phyloP scores from a whole-genome alignment of 2,888 invertebrate genomes.

The Heliconius sara region DNA sequence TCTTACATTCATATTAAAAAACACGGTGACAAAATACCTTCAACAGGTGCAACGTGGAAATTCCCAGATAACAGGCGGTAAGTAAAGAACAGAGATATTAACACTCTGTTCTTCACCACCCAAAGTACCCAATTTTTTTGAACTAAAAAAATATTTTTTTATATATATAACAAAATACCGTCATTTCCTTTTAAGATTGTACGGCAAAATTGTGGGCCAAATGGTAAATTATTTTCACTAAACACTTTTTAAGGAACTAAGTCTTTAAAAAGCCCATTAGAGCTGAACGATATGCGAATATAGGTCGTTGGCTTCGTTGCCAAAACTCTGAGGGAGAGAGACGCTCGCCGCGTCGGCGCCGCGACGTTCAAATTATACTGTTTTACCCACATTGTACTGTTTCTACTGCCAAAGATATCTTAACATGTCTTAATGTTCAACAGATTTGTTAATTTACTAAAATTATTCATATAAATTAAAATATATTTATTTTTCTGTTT shows the following conservation, averaged over 20 bases:
- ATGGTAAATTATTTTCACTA: conserved; percentile 28
- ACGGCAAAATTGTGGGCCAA: conserved; percentile 14
- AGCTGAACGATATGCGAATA: conserved; percentile 39
- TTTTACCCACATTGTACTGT: conserved; percentile 60
- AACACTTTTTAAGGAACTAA: conserved; percentile 40
- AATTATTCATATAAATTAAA: conserved; percentile 14
- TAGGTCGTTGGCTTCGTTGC: conserved; percentile 38
- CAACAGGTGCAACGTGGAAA: too few species aligned
- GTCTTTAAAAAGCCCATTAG: conserved; percentile 44
- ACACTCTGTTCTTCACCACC: too few species aligned
- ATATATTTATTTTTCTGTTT: background rate
- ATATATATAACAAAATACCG: background rate
- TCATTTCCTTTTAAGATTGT: background rate
- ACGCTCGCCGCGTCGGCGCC: conserved; percentile 52
- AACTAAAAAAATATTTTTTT: background rate
- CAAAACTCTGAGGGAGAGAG: conserved; percentile 38
- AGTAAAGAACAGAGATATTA: too few species aligned
- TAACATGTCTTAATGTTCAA: conserved; percentile 36
- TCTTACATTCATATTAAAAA: too few species aligned
- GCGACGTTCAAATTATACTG: conserved; percentile 49
- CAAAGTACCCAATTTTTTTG: too few species aligned
- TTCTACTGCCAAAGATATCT: conserved; percentile 59
- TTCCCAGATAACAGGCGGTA: too few species aligned
- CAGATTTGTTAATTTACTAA: background rate
- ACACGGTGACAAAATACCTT: too few species aligned